Base-by-base conservation (phyloP, 2,113 vertebrate genomes). In the Anarhynchus alexandrinus region DNA sequence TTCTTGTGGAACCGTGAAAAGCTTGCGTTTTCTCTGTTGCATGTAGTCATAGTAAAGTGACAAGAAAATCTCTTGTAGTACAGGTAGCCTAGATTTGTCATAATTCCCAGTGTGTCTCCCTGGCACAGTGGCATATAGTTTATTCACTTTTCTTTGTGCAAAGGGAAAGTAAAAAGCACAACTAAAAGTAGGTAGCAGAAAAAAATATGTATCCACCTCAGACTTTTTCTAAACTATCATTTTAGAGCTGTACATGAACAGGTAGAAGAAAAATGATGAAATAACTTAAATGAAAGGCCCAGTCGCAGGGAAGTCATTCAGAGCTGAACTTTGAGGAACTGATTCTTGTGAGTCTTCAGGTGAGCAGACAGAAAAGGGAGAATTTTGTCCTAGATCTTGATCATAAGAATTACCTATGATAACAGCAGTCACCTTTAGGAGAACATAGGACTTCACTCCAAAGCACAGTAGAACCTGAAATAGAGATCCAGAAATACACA, bases 11-110 rank as follows among this genome's bases (percentile, higher is more conserved):
- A 82, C 43, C 57, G 49, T 61, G 72, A 62, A 96, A 93, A 94
- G 43, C 86, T 93, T 92, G 61, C 34, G 95, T 96, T 51, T 94
- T 94, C 72, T 90, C 76, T 43, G 9, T 86, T 89, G 66, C 69
- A 29, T 47, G 62, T 20, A 69, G 83, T 61, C 22, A 11, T 32
- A 70, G 69, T 90, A 64, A 95, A 94, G 54, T 86, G 89, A 94
- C 93, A 94, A 86, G 95, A 89, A 92, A 93, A 92, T 92, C 38
- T 94, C 71, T 74, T 94, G 86, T 94, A 88, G 47, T 95, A 96
- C 89, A 93, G 91, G 52, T 93, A 94, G 61, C 86, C 93, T 89
- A 72, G 89, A 96, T 96, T 91, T 94, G 90, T 95, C 82, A 95
- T 58, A 94, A 96, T 61, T 93, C 90, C 94, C 85, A 70, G 29